phyloP scores from a whole-genome alignment of 2,113 vertebrate genomes.

The Azemiops feae region DNA sequence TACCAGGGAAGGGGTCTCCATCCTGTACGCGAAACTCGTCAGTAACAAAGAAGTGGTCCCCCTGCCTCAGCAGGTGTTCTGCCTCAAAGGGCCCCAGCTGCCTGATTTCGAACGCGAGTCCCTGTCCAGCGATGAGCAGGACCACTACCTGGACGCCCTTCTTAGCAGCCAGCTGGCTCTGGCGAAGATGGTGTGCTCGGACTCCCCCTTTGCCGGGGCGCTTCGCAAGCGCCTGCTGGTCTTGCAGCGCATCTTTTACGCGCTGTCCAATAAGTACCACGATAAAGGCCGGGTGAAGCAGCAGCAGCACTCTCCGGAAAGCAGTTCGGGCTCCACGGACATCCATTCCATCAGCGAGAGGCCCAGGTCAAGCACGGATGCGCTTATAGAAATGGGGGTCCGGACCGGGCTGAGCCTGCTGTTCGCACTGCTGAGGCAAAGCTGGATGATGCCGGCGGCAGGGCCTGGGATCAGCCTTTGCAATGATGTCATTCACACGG shows the following conservation, averaged over 20 bases:
- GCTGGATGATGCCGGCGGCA: slow-evolving; percentile 88
- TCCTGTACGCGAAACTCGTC: slow-evolving; percentile 89
- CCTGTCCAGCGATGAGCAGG: slow-evolving; percentile 95
- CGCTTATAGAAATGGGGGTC: slow-evolving; percentile 95
- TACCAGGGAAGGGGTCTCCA: slow-evolving; percentile 90
- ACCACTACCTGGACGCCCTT: slow-evolving; percentile 96
- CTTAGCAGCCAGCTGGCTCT: slow-evolving; percentile 95
- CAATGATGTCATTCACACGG: slow-evolving; percentile 92
- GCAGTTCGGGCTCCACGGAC: slow-evolving; percentile 83
- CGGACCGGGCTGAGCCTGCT: slow-evolving; percentile 92
- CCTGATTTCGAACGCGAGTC: slow-evolving; percentile 97
- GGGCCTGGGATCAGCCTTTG: slow-evolving; percentile 84
- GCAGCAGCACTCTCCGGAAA: slow-evolving; percentile 93
- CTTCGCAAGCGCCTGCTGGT: slow-evolving; percentile 92
- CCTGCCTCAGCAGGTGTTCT: slow-evolving; percentile 94
- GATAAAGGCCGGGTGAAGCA: slow-evolving; percentile 96
- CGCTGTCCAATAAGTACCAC: slow-evolving; percentile 96
- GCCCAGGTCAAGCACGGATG: slow-evolving; percentile 90
- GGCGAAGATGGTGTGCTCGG: slow-evolving; percentile 97
- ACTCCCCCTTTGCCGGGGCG: slow-evolving; percentile 93
- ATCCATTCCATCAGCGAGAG: slow-evolving; percentile 91
- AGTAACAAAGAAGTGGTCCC: slow-evolving; percentile 95
- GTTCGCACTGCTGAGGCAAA: slow-evolving; percentile 92
- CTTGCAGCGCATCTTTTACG: slow-evolving; percentile 94
- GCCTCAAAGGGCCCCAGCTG: slow-evolving; percentile 96